Percentiles rank a stretch among this genome's conserved stretches.
Evolutionary conservation across 2,888 invertebrate species (phyloP).

Genomic region (Tipula unca): DNA sequence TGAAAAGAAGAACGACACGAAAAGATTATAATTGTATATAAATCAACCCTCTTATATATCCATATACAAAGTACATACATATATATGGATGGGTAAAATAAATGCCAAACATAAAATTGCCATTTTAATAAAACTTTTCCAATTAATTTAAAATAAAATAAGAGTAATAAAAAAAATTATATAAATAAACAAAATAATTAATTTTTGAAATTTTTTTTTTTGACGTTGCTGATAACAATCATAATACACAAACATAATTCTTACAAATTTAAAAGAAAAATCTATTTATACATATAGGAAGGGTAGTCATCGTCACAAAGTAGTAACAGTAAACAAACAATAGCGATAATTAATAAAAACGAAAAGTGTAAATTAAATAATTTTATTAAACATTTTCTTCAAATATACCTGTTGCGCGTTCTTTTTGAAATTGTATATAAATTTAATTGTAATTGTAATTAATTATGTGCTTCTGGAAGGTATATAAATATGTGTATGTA

Average conservation of each 20-base stretch:
- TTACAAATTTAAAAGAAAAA: background rate
- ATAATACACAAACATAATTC: background rate
- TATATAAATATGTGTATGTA: too few relatives aligned
- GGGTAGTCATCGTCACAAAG: background rate
- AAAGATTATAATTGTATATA: background rate
- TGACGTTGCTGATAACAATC: background rate
- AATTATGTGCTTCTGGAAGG: too few relatives aligned
- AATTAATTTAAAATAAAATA: background rate
- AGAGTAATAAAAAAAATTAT: background rate
- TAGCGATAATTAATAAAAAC: background rate
- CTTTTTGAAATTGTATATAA: too few relatives aligned
- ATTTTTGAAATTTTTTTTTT: background rate
- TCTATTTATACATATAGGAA: background rate
- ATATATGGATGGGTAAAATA: background rate
- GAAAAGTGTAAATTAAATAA: background rate
- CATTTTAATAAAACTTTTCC: constrained; percentile 2
- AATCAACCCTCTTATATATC: background rate
- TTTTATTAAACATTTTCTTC: background rate
- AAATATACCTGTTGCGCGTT: background rate
- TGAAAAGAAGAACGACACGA: background rate
- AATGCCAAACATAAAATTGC: background rate
- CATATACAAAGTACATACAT: too few relatives aligned
- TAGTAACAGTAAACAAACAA: background rate
- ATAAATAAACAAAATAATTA: background rate
- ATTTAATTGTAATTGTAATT: background rate